Evolutionary conservation across 2,888 invertebrate genomes (phyloP).

Genomic region (Odontocolon sp.): DNA sequence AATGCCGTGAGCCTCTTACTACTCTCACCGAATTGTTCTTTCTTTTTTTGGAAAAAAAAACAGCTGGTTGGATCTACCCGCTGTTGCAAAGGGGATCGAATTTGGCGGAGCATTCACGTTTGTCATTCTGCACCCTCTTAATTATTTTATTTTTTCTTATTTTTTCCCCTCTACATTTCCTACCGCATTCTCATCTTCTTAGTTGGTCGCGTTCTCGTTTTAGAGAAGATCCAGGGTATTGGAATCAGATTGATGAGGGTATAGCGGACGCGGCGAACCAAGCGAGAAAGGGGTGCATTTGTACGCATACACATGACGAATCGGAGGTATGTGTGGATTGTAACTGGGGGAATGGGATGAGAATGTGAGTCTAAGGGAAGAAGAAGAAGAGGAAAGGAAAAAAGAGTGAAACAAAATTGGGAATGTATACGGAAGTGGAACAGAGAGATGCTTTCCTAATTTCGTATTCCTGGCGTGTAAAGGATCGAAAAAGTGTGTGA

Average conservation of each 20-base stretch:
- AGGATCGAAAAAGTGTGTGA: conserved; percentile 49
- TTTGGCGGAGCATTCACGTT: not conserved
- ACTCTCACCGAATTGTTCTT: not conserved
- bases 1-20: too few species aligned
- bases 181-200: conserved; percentile 17
- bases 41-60: not conserved
- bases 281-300: conserved; percentile 3
- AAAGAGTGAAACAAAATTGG: conserved; percentile 36
- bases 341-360: conserved; percentile 25
- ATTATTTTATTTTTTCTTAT: not conserved
- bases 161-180: not conserved
- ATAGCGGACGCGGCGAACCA: not conserved
- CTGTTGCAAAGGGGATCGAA: not conserved
- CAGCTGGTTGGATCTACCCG: not conserved
- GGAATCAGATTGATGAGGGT: conserved; percentile 39
- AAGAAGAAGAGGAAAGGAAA: conserved; percentile 24
- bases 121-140: not conserved
- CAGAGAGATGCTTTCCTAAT: conserved; percentile 31
- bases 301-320: conserved; percentile 35
- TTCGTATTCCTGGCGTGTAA: conserved; percentile 59
- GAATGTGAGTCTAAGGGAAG: conserved; percentile 28
- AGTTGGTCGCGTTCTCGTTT: conserved; percentile 1
- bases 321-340: conserved; percentile 9
- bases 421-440: conserved; percentile 23
- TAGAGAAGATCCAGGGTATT: not conserved